Evolutionary conservation across 2,113 vertebrate species (phyloP).

Genomic region (Phycodurus eques): DNA sequence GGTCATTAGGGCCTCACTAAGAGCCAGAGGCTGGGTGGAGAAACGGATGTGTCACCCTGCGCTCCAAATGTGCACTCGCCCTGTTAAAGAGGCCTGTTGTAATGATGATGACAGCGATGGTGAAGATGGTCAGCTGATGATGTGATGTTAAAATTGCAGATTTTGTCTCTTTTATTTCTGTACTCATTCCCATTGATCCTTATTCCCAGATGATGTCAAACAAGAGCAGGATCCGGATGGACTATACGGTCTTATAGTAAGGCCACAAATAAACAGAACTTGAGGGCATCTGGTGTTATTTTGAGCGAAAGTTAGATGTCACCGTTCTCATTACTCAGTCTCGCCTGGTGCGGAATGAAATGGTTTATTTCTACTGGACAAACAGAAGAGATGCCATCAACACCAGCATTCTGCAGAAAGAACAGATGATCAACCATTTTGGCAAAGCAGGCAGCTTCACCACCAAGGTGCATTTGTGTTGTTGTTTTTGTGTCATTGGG

Average conservation of each 20-base stretch:
- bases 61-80: neutral
- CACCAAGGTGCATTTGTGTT: slow-evolving; percentile 76
- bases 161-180: neutral
- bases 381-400: slow-evolving; percentile 62
- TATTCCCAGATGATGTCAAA: slow-evolving; percentile 53
- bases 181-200: neutral
- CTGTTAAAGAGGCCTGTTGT: slow-evolving; percentile 14
- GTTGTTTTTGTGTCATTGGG: neutral
- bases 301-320: neutral
- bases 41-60: slow-evolving; percentile 44
- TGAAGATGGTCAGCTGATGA: slow-evolving; percentile 36
- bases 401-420: slow-evolving; percentile 70
- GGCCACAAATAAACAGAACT: neutral
- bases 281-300: neutral
- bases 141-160: neutral
- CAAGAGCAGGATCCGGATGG: slow-evolving; percentile 60
- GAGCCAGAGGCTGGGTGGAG: slow-evolving; percentile 85
- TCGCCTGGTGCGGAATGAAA: slow-evolving; percentile 76
- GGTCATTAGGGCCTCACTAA: slow-evolving; percentile 77
- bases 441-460: slow-evolving; percentile 75
- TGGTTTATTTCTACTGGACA: slow-evolving; percentile 85
- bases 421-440: slow-evolving; percentile 85
- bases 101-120: slow-evolving; percentile 44
- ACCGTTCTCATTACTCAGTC: slow-evolving; percentile 64
- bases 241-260: slow-evolving; percentile 81